These are phyloP conservation scores for Drosophila sucinea DNA, from an alignment of 1,140 invertebrate species.

Conservation along the genomic window DNA sequence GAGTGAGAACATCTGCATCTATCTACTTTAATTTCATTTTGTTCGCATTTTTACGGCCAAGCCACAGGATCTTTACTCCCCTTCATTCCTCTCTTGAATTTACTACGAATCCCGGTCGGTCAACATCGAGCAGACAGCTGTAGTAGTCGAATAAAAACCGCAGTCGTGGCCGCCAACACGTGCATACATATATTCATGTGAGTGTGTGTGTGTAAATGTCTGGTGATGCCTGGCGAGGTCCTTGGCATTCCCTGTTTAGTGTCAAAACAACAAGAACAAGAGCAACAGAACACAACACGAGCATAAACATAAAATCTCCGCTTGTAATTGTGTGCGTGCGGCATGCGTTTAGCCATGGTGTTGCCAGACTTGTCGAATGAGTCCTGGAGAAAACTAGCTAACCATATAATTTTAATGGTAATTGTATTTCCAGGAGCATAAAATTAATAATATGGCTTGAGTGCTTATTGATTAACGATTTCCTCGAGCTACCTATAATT, in stretches of 20 bases:
- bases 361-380: slow-evolving; percentile 56
- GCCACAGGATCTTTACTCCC: slow-evolving; percentile 21
- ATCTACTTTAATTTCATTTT: slow-evolving; percentile 66
- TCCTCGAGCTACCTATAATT: neutral
- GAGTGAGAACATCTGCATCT: slow-evolving; percentile 60
- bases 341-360: slow-evolving; percentile 23
- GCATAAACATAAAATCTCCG: slow-evolving; percentile 27
- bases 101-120: slow-evolving; percentile 53
- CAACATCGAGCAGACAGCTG: slow-evolving; percentile 57
- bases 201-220: slow-evolving; percentile 4
- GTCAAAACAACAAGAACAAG: slow-evolving; percentile 25
- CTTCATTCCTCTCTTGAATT: slow-evolving; percentile 7
- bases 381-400: neutral
- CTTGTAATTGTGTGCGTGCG: slow-evolving; percentile 6
- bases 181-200: slow-evolving; percentile 39
- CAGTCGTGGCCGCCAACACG: slow-evolving; percentile 48
- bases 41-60: slow-evolving; percentile 60
- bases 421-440: slow-evolving; percentile 28
- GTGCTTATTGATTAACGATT: slow-evolving; percentile 49
- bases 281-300: slow-evolving; percentile 19
- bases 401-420: slow-evolving; percentile 41
- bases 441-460: slow-evolving; percentile 19
- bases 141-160: slow-evolving; percentile 39
- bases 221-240: slow-evolving; percentile 33
- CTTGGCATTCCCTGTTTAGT: slow-evolving; percentile 48